A percentile compares a stretch with the other conserved stretches of the same genome.
These are phyloP conservation scores for Trachymyrmex cornetzi DNA, from an alignment of 1,140 invertebrate species.

Conservation along the genomic window DNA sequence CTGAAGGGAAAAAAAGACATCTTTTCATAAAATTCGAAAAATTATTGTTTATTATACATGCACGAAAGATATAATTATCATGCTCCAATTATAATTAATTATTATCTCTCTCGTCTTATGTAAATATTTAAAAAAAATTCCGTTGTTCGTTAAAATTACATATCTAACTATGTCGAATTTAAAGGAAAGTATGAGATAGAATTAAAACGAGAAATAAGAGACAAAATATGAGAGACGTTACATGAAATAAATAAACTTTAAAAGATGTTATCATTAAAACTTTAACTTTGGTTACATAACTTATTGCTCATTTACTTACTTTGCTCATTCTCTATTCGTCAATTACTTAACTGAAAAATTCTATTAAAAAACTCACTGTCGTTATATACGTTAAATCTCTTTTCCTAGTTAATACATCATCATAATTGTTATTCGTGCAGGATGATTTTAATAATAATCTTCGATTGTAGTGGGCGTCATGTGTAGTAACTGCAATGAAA, in stretches of 20 bases:
- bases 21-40: conserved; percentile 11
- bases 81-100: conserved; percentile 41
- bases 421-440: not conserved
- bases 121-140: not conserved
- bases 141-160: conserved; percentile 7
- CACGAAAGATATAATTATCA: conserved; percentile 11
- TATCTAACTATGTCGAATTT: conserved; percentile 4
- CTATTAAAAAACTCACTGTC: conserved; percentile 38
- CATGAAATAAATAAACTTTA: conserved; percentile 39
- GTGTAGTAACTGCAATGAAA: not conserved
- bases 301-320: conserved; percentile 14
- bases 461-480: not conserved
- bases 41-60: not conserved
- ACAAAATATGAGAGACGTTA: no score
- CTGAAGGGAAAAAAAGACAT: not conserved
- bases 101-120: not conserved
- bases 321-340: conserved; percentile 9
- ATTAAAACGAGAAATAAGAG: not conserved
- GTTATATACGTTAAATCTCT: conserved; percentile 17
- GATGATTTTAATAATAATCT: conserved; percentile 5
- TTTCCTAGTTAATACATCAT: conserved; percentile 33
- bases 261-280: conserved; percentile 38
- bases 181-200: conserved; percentile 5
- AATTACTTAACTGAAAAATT: conserved; percentile 34
- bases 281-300: conserved; percentile 33